Evolutionary conservation across 2,113 vertebrate genomes (phyloP).

Genomic region (Stegastes partitus): DNA sequence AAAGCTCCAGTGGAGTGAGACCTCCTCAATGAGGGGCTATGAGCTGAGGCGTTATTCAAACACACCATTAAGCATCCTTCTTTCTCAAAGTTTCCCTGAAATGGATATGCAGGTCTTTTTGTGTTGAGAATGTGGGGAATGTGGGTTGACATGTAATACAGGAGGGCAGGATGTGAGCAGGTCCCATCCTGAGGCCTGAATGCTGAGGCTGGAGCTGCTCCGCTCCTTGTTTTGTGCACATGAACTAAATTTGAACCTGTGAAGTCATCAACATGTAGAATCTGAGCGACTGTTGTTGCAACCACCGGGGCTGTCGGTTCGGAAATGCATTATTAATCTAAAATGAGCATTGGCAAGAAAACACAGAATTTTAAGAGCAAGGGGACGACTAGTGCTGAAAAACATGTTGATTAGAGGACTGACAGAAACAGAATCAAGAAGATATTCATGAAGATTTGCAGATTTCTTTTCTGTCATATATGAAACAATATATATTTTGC

Average conservation of each 20-base stretch:
- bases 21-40: slow-evolving; percentile 7
- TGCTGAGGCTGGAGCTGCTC: background rate
- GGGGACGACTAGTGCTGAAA: background rate
- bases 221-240: slow-evolving; percentile 22
- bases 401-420: background rate
- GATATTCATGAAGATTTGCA: too few relatives aligned
- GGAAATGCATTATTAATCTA: background rate
- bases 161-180: slow-evolving; percentile 48
- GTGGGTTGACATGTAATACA: slow-evolving; percentile 63
- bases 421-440: background rate
- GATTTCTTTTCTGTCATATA: too few relatives aligned
- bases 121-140: slow-evolving; percentile 49
- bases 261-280: background rate
- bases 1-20: slow-evolving; percentile 13
- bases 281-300: background rate
- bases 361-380: background rate
- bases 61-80: slow-evolving; percentile 24
- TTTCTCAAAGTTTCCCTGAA: slow-evolving; percentile 47
- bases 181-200: slow-evolving; percentile 46
- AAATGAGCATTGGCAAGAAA: background rate
- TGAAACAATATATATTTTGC: too few relatives aligned
- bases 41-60: slow-evolving; percentile 2
- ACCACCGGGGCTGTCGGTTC: background rate
- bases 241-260: slow-evolving; percentile 38
- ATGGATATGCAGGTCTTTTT: slow-evolving; percentile 53